Conservation (phyloP, 2,797 vertebrate species). For the Chlorospingus semifuscus region DNA sequence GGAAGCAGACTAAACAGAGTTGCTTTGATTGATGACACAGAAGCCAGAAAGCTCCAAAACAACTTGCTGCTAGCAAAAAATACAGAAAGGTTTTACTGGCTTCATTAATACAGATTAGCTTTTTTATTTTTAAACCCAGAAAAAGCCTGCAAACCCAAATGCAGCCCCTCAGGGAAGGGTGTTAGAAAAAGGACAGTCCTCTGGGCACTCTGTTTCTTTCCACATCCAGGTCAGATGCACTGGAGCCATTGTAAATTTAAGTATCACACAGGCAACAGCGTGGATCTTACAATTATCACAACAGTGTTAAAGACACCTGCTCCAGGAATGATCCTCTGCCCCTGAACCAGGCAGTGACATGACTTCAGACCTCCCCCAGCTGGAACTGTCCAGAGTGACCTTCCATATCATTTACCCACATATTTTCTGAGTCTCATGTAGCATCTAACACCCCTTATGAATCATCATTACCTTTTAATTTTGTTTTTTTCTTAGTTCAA, state of each 20-base stretch:
- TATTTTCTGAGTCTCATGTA: background rate
- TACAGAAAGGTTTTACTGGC: background rate
- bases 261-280: rapidly evolving
- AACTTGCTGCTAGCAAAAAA: background rate
- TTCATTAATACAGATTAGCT: background rate
- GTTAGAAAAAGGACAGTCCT: background rate
- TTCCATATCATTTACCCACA: background rate
- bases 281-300: background rate
- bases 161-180: background rate
- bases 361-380: background rate
- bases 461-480: background rate
- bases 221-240: background rate
- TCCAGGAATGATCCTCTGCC: background rate
- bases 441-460: background rate
- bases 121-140: background rate
- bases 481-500: background rate
- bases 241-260: background rate
- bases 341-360: background rate
- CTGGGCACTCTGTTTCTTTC: background rate
- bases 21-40: background rate
- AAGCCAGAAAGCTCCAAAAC: background rate
- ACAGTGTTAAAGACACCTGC: rapidly evolving
- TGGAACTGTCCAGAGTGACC: background rate
- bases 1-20: background rate
- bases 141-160: background rate